Evolutionary conservation across 2,113 vertebrate species (phyloP).

Genomic region (Cephalopholis sonnerati): DNA sequence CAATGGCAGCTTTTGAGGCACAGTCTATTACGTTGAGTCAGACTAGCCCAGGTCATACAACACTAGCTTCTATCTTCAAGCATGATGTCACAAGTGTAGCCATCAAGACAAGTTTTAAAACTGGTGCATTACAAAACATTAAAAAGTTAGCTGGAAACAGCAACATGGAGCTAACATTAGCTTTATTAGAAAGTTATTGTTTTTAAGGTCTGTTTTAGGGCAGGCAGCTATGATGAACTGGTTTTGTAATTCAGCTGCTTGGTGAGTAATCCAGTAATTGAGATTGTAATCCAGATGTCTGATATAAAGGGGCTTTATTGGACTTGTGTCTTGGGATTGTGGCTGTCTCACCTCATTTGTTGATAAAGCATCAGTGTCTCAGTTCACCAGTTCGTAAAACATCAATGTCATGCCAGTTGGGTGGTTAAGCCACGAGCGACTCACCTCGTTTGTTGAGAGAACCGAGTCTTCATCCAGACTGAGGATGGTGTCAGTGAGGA

Average conservation of each 20-base stretch:
- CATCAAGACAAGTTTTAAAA: no score
- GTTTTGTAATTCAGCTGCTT: neutral
- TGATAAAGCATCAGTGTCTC: conserved; percentile 47
- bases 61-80: no score
- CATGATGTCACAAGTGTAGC: no score
- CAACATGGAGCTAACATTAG: no score
- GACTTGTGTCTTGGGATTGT: conserved; percentile 2
- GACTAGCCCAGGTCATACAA: no score
- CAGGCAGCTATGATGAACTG: neutral
- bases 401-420: neutral
- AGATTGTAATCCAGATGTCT: conserved; percentile 13
- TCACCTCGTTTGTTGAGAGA: conserved; percentile 88
- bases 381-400: conserved; percentile 8
- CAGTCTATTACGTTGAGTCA: no score
- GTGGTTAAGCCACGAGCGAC: conserved; percentile 30
- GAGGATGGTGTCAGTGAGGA: conserved; percentile 85
- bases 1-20: no score
- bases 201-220: no score
- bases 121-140: neutral
- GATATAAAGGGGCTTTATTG: conserved; percentile 17
- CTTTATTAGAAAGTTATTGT: no score
- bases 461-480: conserved; percentile 88
- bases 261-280: conserved; percentile 15
- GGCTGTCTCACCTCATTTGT: neutral
- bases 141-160: neutral